Base-by-base conservation (phyloP, 2,113 vertebrate genomes). In the Scytalopus superciliaris region DNA sequence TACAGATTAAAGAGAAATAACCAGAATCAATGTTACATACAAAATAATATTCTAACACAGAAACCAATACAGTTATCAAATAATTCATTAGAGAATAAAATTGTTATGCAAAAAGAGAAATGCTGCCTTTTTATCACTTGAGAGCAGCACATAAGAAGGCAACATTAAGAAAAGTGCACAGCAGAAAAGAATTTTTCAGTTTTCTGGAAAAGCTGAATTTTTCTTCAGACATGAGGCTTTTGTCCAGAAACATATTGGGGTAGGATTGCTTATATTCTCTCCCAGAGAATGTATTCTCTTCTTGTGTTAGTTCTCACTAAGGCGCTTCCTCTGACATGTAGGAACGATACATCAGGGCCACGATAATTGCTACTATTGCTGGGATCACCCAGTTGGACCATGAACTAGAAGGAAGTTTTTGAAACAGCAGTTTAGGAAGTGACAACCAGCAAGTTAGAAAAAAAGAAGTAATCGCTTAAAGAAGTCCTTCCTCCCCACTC, bases 351-450 rank as follows among this genome's bases (percentile, higher is more conserved):
- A 99, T 96, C 82, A 99, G 57, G 12, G 98, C 99, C 75, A 98
- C 97, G 0, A 98, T 96, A 87, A 97, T 68, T 0, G 99, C 99
- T 0, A 94, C 98, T 93, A 99, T 72, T 39, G 90, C 97, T 0
- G 99, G 99, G 70, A 99, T 98, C 94, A 99, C 83, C 98, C 98
- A 98, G 95, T 94, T 99, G 68, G 97, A 97, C 99, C 98, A 99
- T 33, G 97, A 99, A 93, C 99, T 99, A 94, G 59, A 97, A 96
- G 44, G 60, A 95, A 94, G 62, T 25, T 97, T 86, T n/a, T 84
- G 70, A 90, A 93, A 89, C 72, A 79, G 47, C 7, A 74, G 35
- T 86, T 94, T 79, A 87, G 66, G 28, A 88, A 79, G 19, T 33
- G 66, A 25, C 19, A 89, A 33, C 3, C 49, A 90, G 5, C 18